phyloP scores from a whole-genome alignment of 2,888 invertebrate species.

The Thera obeliscata region DNA sequence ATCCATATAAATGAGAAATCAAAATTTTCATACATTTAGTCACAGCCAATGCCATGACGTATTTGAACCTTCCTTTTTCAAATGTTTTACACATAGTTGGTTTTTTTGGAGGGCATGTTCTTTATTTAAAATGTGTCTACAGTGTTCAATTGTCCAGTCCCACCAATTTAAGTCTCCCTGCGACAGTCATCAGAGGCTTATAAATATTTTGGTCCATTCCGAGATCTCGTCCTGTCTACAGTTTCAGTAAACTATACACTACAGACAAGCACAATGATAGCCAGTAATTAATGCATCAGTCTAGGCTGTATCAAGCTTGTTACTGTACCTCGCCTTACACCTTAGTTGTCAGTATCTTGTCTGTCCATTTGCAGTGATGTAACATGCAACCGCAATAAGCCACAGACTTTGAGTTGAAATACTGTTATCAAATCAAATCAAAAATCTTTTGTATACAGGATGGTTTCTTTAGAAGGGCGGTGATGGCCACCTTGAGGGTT shows the following conservation, averaged over 20 bases:
- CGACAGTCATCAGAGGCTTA: conserved; percentile 1
- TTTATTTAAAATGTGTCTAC: no score
- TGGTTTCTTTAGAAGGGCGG: no score
- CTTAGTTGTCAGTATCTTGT: not conserved
- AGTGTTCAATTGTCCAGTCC: not conserved
- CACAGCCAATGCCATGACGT: no score
- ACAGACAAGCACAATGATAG: conserved; percentile 3
- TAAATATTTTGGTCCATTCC: conserved; percentile 5
- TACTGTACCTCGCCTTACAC: not conserved
- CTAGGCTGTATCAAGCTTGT: conserved; percentile 14
- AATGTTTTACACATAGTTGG: no score
- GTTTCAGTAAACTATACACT: not conserved
- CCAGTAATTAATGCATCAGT: conserved; percentile 20
- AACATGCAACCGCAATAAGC: no score
- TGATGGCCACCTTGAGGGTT: no score
- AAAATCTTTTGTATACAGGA: no score
- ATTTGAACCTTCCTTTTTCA: no score
- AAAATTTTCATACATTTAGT: no score
- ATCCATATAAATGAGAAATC: no score
- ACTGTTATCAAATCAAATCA: not conserved
- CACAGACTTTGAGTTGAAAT: not conserved
- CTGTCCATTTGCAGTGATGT: not conserved
- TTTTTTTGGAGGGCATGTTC: no score
- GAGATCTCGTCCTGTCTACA: not conserved
- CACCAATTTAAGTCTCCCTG: not conserved